A percentile compares a stretch with the other conserved stretches of the same genome.
Evolutionary conservation across 1,140 invertebrate genomes (phyloP).

Genomic region (Gryon sp.): DNA sequence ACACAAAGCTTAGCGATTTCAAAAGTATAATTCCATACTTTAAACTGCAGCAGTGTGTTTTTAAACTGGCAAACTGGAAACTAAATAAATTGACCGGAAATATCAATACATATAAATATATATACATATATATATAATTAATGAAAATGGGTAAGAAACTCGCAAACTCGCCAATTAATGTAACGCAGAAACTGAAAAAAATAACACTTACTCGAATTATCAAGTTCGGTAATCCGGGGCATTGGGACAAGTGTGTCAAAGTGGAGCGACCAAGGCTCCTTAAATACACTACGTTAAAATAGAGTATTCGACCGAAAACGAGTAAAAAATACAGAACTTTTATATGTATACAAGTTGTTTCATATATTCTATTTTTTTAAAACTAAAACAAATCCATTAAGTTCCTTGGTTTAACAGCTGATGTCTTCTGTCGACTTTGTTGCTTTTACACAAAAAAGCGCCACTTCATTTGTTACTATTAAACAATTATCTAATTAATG

Average conservation of each 20-base stretch:
- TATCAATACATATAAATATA: constrained; percentile 18
- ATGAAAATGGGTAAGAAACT: constrained; percentile 53
- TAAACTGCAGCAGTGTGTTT: constrained; percentile 22
- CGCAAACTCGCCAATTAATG: constrained; percentile 54
- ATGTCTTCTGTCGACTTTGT: constrained; percentile 65
- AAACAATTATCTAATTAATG: too few relatives aligned
- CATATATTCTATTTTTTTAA: constrained; percentile 74
- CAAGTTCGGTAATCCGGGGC: constrained; percentile 63
- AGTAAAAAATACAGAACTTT: too few relatives aligned
- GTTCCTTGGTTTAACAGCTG: constrained; percentile 72
- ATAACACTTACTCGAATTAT: constrained; percentile 70
- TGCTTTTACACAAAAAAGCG: constrained; percentile 42
- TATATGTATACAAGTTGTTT: constrained; percentile 73
- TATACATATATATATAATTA: constrained; percentile 40
- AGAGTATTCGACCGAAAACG: constrained; percentile 70
- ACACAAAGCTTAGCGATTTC: constrained; percentile 12
- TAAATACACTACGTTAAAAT: constrained; percentile 62
- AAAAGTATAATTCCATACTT: constrained; percentile 27
- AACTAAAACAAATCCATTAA: constrained; percentile 69
- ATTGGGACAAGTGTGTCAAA: constrained; percentile 64
- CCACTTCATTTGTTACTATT: constrained; percentile 9
- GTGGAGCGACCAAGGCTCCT: constrained; percentile 2
- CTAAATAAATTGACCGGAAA: background rate
- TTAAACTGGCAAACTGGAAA: too few relatives aligned
- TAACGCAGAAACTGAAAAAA: constrained; percentile 24